Base-by-base conservation (phyloP, 2,797 vertebrate species). In the Manis javanica region DNA sequence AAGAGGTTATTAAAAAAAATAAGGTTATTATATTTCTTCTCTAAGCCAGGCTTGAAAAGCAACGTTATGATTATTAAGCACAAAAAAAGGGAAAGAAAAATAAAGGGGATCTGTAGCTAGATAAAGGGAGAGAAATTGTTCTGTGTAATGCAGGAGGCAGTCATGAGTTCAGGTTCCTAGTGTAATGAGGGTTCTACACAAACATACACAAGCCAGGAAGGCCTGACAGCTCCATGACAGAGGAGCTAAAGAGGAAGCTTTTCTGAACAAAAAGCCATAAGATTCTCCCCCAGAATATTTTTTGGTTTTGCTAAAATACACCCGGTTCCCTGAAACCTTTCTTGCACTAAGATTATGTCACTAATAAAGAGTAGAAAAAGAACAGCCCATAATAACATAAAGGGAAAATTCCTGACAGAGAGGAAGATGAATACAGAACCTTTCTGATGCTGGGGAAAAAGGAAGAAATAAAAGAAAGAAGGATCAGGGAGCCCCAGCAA, bases 1-100 rank as follows among this genome's bases (percentile, higher is more conserved):
- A 87, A 59, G 24, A 72, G 34, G 34, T 34, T 34, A 34, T 34
- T 34, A 34, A 34, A 34, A 34, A 34, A 75, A 88, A 66, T 79
- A 46, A 64, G 2, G 15, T 90, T 84, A 85, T 72, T 90, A 51
- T 68, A 66, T 83, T 95, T 93, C 23, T 92, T 90, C 75, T 95
- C 49, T 68, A 94, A 93, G 24, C 5, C 77, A 89, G 42, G 21
- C 14, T 89, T 23, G 63, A 92, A 91, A 95, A 85, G 37, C 55
- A 94, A 89, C 7, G 29, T 79, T 72, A 34, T 71, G 31, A 87
- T 84, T 77, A 92, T 82, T 92, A 95, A 79, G 61, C n/a, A 53
- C 1, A 57, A 34, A 92, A 95, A 94, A 55, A 42, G 3, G 10
- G 31, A 63, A 61, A 71, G 5, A 39, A 51, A 8, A 63, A 46